phyloP scores from a whole-genome alignment of 2,797 vertebrate genomes.

The Poecilia gillii region DNA sequence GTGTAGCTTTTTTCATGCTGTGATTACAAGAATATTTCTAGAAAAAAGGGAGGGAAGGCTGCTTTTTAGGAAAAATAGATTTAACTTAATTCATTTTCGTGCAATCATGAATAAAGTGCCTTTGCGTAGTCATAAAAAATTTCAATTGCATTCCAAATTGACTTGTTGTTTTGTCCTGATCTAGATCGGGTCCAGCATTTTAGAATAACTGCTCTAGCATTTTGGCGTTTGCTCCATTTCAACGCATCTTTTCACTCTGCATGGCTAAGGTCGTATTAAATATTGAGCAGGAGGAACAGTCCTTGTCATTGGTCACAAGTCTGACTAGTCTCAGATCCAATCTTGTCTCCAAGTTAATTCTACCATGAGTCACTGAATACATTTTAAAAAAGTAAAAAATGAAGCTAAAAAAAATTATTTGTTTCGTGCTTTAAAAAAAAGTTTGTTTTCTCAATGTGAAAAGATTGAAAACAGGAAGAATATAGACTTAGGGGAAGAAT shows the following conservation, averaged over 20 bases:
- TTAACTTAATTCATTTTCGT: neutral
- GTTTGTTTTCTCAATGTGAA: neutral
- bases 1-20: neutral
- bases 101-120: neutral
- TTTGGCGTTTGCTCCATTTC: neutral
- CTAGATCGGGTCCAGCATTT: neutral
- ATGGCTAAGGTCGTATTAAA: neutral
- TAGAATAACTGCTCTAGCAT: neutral
- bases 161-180: neutral
- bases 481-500: slow-evolving; percentile 6
- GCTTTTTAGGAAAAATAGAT: neutral
- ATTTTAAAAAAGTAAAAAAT: slow-evolving; percentile 6
- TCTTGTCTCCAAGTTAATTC: neutral
- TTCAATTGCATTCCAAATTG: neutral
- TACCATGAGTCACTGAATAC: slow-evolving; percentile 6
- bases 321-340: slow-evolving; percentile 2
- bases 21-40: neutral
- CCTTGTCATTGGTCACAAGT: neutral
- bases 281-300: neutral
- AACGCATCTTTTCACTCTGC: neutral
- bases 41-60: neutral
- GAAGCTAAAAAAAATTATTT: neutral
- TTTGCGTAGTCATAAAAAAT: neutral
- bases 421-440: neutral
- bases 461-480: neutral